Evolutionary conservation across 2,888 invertebrate species (phyloP).

Genomic region (Eupelmus urozonus): DNA sequence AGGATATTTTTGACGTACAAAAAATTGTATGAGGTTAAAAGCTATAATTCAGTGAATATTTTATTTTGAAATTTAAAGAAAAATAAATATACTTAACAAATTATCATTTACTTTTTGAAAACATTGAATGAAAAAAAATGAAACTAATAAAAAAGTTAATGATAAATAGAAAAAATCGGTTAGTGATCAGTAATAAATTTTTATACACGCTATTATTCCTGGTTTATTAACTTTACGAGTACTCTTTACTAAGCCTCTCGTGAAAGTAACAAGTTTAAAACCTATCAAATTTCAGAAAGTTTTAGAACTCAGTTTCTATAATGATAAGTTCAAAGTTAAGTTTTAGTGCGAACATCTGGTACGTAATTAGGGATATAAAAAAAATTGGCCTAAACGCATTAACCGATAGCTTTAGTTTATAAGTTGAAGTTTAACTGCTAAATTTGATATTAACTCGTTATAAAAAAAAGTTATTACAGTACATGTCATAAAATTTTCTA

Average conservation of each 20-base stretch:
- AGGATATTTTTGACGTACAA: too few species aligned
- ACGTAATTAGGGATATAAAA: not conserved
- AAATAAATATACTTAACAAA: too few species aligned
- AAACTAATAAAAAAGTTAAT: not conserved
- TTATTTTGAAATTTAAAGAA: too few species aligned
- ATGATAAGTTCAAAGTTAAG: not conserved
- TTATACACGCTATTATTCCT: not conserved
- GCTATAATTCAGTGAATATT: too few species aligned
- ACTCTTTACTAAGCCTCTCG: not conserved
- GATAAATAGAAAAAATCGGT: not conserved
- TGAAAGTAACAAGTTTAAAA: not conserved
- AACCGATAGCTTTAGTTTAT: not conserved
- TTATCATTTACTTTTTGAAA: not conserved
- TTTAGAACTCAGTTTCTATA: slow-evolving; percentile 6
- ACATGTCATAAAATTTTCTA: not conserved
- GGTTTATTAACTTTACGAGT: not conserved
- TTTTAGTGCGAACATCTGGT: not conserved
- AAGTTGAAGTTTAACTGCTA: slow-evolving; percentile 3
- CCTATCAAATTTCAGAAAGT: slow-evolving; percentile 8
- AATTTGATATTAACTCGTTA: not conserved
- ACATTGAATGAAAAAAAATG: not conserved
- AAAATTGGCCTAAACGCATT: not conserved
- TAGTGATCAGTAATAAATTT: not conserved
- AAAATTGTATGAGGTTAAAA: too few species aligned
- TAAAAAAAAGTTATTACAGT: not conserved